These are phyloP conservation scores for Coelopa frigida DNA, from an alignment of 1,140 invertebrate species.

Conservation along the genomic window DNA sequence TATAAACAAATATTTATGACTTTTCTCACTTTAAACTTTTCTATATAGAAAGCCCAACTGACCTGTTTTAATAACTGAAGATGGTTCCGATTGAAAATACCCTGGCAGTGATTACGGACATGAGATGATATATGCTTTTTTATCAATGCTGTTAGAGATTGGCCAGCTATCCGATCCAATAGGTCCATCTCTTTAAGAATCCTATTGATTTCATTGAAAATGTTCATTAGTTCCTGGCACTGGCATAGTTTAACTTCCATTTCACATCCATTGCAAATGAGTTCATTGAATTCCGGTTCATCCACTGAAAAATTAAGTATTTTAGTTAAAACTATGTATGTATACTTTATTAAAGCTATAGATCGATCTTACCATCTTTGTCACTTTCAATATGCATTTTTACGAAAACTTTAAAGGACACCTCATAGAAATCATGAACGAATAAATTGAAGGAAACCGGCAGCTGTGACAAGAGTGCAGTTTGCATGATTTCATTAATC, in stretches of 20 bases:
- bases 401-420: conserved; percentile 67
- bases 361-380: conserved; percentile 17
- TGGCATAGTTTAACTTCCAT: conserved; percentile 63
- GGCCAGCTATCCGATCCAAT: conserved; percentile 70
- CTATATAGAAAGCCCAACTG: conserved; percentile 22
- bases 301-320: conserved; percentile 39
- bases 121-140: conserved; percentile 73
- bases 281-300: conserved; percentile 51
- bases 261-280: conserved; percentile 63
- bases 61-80: conserved; percentile 63
- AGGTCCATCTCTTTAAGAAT: conserved; percentile 68
- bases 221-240: conserved; percentile 64
- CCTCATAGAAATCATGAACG: conserved; percentile 68
- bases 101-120: conserved; percentile 70
- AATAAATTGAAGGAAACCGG: conserved; percentile 60
- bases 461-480: conserved; percentile 62
- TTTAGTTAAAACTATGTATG: not conserved
- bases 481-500: conserved; percentile 47
- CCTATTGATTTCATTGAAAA: conserved; percentile 71
- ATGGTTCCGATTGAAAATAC: conserved; percentile 75
- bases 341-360: not conserved
- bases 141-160: conserved; percentile 72
- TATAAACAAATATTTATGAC: conserved; percentile 30
- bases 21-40: not conserved
- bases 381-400: conserved; percentile 43